Base-by-base conservation (phyloP, 2,888 invertebrate species). In the Perizoma flavofasciatum region DNA sequence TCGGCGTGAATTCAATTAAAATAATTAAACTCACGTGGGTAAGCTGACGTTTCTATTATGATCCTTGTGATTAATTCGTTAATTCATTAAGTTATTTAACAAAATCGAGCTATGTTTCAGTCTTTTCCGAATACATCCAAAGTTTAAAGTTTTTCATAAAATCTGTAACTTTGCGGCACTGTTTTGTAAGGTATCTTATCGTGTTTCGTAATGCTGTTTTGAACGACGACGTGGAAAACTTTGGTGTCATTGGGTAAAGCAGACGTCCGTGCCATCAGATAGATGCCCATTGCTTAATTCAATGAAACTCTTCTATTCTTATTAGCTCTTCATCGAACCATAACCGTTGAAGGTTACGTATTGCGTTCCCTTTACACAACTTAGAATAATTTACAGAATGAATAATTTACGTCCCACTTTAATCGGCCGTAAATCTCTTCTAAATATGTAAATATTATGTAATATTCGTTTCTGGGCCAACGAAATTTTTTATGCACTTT, bases 401-500 rank as follows among this genome's bases (percentile, higher is more conserved):
- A 22, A 22, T n/a, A 22, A 22, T 22, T 55, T n/a, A n/a, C 49
- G 68, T 59, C 59, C 67, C 39, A 69, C 53, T 53, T 61, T 51
- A 10, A 55, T 9, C n/a, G 4, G 40, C 58, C 52, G 57, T 67
- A 66, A 67, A 69, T 65, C 59, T 61, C 37, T 41, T 58, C 53
- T 60, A 61, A 61, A 57, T 55, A 49, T 59, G 49, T 60, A 58
- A 54, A 55, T 43, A 53, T 67, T 65, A 64, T 55, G 61, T 56
- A 65, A 67, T 33, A 32, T 40, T 41, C 7, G 39, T 52, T 61
- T 64, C 65, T 67, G 43, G 67, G 67, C 50, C 59, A 67, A 69
- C 53, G 58, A 66, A 64, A 63, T 66, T 65, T 61, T 64, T 64
- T 59, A 65, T 58, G 59, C 64, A 64, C 56, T 61, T 46, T 55